Percentiles rank a stretch among this genome's conserved stretches.
phyloP scores from a whole-genome alignment of 2,888 invertebrate genomes.

The Tetragonisca angustula region DNA sequence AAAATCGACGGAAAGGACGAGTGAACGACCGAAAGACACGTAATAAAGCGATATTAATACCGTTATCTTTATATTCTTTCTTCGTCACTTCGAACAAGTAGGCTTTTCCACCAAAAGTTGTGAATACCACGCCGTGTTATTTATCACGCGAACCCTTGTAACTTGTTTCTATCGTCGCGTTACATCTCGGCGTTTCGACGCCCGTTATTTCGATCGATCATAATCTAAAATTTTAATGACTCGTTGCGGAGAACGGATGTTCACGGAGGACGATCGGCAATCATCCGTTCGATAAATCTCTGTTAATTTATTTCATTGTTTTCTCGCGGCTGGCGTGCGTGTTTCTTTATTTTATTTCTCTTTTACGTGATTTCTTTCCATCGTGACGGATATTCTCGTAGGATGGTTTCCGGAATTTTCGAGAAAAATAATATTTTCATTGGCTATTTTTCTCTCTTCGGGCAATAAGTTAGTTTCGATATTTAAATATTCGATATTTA shows the following conservation, averaged over 20 bases:
- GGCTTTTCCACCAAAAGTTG: constrained; percentile 13
- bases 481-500: no score
- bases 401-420: no score
- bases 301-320: constrained; percentile 14
- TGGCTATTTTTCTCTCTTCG: not conserved
- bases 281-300: not conserved
- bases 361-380: not conserved
- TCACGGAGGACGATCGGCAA: not conserved
- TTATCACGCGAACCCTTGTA: constrained; percentile 1
- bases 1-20: not conserved
- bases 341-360: not conserved
- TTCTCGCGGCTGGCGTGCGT: not conserved
- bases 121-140: not conserved
- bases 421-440: not conserved
- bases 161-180: constrained; percentile 1
- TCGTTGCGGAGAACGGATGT: not conserved
- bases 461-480: not conserved
- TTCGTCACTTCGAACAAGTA: not conserved
- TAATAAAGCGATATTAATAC: constrained; percentile 26
- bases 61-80: constrained; percentile 40
- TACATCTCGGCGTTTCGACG: constrained; percentile 5
- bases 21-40: constrained; percentile 13
- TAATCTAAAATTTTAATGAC: constrained; percentile 28
- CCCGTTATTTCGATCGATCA: constrained; percentile 34
- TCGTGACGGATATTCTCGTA: no score